Evolutionary conservation across 37 sponge, comb jelly and placozoan species (phyloP), one percentile per base, ranked within the genome.

Genomic region (Beroe ovata): DNA sequence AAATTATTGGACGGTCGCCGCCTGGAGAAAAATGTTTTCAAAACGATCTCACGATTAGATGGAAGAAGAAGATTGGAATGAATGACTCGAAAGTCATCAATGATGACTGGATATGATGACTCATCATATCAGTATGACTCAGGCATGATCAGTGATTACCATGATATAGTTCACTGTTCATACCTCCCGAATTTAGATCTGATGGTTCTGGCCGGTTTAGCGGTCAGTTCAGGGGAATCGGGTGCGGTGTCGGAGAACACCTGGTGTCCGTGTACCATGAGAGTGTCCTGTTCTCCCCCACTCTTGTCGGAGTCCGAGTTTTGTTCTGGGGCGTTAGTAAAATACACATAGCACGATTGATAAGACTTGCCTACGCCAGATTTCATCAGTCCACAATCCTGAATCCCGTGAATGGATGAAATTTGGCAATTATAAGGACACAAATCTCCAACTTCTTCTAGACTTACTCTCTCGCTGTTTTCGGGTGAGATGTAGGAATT

Each of bases 211-310:
- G 32, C 69, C 2, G 69, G 69, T 66, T 66, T 66, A 14, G 30
- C 33, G 8, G 38, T 54, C 1, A 19, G 38, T 1, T 8, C 8
- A 2, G 35, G 22, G 28, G 84, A 19, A 8, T 39, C 84, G 19
- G 38, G 20, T 21, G 28, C 22, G 47, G 84, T 4, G 3, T 77
- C 84, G 1, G 54, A 39, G 54, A 77, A 77, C 25, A 77, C 54
- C 54, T 77, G 84, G 84, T 77, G 84, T 77, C 84, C 84, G 28
- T 77, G 84, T 38, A 77, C 38, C 54, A 77, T 25, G 23, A 77
- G 54, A 8, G 84, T 42, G 8, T 77, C 84, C 28, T 77, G 84
- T 20, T 77, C 84, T 40, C 84, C 84, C 11, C 84, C 84, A 77
- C 84, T 77, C 54, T 77, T 77, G 54, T 77, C 84, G 22, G 54